Percentiles rank a stretch among this genome's conserved stretches.
These are phyloP conservation scores for Sinocyclocheilus maitianheensis DNA, from an alignment of 2,113 vertebrate genomes.

Conservation along the genomic window DNA sequence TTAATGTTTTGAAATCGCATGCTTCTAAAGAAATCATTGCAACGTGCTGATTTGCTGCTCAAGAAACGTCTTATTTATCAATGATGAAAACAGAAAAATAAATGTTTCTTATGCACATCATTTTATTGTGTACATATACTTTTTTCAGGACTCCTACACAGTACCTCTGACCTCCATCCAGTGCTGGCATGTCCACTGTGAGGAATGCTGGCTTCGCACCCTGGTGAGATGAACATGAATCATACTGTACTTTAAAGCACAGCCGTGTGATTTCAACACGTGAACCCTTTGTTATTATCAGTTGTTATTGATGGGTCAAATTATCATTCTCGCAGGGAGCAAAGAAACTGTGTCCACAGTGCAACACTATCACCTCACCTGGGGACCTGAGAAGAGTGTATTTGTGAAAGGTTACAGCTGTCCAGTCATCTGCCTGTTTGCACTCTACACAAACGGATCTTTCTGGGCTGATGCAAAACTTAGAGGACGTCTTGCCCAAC, in stretches of 20 bases:
- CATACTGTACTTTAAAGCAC: not conserved
- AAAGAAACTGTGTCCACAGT: slow-evolving; percentile 83
- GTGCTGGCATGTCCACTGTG: slow-evolving; percentile 85
- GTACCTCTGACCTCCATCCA: slow-evolving; percentile 81
- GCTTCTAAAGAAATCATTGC: not conserved
- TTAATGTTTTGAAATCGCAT: not conserved
- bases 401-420: slow-evolving; percentile 74
- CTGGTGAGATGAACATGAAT: slow-evolving; percentile 69
- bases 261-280: not conserved
- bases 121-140: not conserved
- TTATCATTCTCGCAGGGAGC: slow-evolving; percentile 70
- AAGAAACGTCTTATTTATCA: not conserved
- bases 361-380: slow-evolving; percentile 83
- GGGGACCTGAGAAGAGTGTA: slow-evolving; percentile 81
- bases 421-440: slow-evolving; percentile 61
- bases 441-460: slow-evolving; percentile 21
- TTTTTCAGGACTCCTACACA: slow-evolving; percentile 76
- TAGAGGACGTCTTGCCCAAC: not conserved
- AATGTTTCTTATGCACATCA: not conserved
- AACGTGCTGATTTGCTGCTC: not conserved
- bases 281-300: not conserved
- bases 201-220: slow-evolving; percentile 82
- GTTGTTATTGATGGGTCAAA: not conserved
- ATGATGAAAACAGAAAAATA: not conserved
- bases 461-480: slow-evolving; percentile 2